A percentile compares a stretch with the other conserved stretches of the same genome.
phyloP scores from a whole-genome alignment of 1,140 invertebrate genomes.

The Mya arenaria region DNA sequence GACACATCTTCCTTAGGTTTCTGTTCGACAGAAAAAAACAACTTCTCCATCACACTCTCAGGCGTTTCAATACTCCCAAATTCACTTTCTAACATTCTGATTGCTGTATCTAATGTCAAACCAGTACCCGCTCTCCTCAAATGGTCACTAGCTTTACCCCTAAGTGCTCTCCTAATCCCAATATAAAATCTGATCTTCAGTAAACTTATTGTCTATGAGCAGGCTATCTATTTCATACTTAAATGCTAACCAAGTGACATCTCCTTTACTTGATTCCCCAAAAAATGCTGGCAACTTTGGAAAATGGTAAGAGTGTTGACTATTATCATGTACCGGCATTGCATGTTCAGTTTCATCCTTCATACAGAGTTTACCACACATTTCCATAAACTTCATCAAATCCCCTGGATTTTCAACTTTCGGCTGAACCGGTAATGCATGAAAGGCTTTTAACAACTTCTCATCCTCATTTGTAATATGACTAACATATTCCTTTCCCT shows the following conservation, averaged over 20 bases:
- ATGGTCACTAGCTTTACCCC: background rate
- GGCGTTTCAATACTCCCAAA: background rate
- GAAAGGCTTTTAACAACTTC: too few species aligned
- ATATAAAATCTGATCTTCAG: background rate
- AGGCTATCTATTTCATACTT: background rate
- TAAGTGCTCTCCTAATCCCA: background rate
- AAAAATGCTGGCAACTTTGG: background rate
- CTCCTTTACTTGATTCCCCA: background rate
- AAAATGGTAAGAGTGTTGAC: background rate
- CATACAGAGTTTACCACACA: too few species aligned
- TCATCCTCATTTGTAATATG: too few species aligned
- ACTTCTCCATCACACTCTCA: too few species aligned
- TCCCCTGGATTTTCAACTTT: too few species aligned
- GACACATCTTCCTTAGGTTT: too few species aligned
- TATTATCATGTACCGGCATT: too few species aligned
- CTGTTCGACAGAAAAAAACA: too few species aligned
- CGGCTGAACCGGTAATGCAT: too few species aligned
- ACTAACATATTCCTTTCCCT: too few species aligned
- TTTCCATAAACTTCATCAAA: too few species aligned
- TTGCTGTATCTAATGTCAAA: background rate
- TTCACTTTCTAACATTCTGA: background rate
- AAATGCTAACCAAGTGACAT: background rate
- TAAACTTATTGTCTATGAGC: background rate
- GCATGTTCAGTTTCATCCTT: too few species aligned
- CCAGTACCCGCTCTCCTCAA: background rate